A percentile compares a stretch with the other conserved stretches of the same genome.
Evolutionary conservation across 2,113 vertebrate genomes (phyloP).

Genomic region (Callipepla californica): DNA sequence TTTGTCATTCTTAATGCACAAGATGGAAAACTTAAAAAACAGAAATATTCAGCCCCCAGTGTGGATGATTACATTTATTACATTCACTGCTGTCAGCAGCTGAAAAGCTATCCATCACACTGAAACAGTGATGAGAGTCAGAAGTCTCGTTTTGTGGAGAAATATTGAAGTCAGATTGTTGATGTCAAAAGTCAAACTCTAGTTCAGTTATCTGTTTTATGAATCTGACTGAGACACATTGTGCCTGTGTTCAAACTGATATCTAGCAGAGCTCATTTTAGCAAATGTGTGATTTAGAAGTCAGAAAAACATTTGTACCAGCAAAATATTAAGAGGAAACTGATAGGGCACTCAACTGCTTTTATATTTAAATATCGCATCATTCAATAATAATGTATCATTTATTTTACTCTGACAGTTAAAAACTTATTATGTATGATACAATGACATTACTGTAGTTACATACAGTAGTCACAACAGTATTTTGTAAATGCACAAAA

Average conservation of each 20-base stretch:
- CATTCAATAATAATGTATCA: slow-evolving; percentile 76
- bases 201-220: slow-evolving; percentile 86
- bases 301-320: slow-evolving; percentile 82
- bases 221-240: slow-evolving; percentile 86
- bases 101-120: slow-evolving; percentile 83
- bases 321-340: slow-evolving; percentile 79
- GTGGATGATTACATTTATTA: slow-evolving; percentile 81
- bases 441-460: slow-evolving; percentile 5
- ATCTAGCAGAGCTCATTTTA: slow-evolving; percentile 83
- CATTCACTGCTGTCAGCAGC: slow-evolving; percentile 78
- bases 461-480: background rate
- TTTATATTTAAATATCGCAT: slow-evolving; percentile 78
- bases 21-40: slow-evolving; percentile 74
- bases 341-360: slow-evolving; percentile 80
- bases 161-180: slow-evolving; percentile 88
- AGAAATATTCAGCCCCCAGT: slow-evolving; percentile 71
- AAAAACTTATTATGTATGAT: slow-evolving; percentile 49
- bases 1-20: slow-evolving; percentile 75
- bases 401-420: slow-evolving; percentile 64
- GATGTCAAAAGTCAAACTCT: slow-evolving; percentile 86
- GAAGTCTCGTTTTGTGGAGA: slow-evolving; percentile 81
- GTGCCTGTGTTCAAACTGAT: slow-evolving; percentile 83
- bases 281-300: slow-evolving; percentile 85
- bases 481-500: slow-evolving; percentile 19
- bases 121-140: slow-evolving; percentile 77